Base-by-base conservation (phyloP, 2,797 vertebrate species). In the Neopelma chrysocephalum region DNA sequence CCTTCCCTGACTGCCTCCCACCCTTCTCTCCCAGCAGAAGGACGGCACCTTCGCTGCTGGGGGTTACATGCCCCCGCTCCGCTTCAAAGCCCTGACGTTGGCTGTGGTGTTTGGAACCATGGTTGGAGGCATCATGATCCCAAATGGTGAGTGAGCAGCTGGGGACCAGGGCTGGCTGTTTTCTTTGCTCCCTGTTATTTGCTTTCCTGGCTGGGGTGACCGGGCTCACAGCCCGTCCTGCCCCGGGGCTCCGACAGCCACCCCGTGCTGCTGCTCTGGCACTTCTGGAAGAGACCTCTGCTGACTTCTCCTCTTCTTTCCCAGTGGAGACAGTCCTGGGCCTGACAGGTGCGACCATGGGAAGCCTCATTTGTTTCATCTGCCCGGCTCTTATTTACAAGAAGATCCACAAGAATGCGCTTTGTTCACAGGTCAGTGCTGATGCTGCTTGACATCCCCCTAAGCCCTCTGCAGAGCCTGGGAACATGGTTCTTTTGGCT, bases 281-380 rank as follows among this genome's bases (percentile, higher is more conserved):
- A 60, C 72, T n/a, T 71, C 25, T 60, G 19, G 36, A 60, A 62
- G 31, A 66, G 65, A 31, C 34, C 77, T 85, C 62, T 68, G 65
- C 80, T 91, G 87, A 96, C 80, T 87, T 58, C 56, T 95, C 22
- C 32, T 82, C 36, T 96, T 54, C 20, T 87, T 82, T 83, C 9
- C 69, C 89, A 99, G 99, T 99, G 98, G 99, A 99, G 97, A 99
- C 99, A 6, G 98, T 99, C 89, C 97, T 99, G 94, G 99, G 99
- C 93, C 98, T 99, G 93, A 99, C 99, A 6, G 99, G 99, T 75
- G 99, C 99, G 17, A 99, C 99, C 9, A 99, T 99, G 99, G 99
- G 99, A 53, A 99, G 99, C 96, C 98, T 99, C 95, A 99, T 99
- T 98, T 99, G 99, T 97, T 99, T 99, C 94, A 98, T 99, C 96